Evolutionary conservation across 2,888 invertebrate species (phyloP).

Genomic region (Eristalinus sepulchralis): DNA sequence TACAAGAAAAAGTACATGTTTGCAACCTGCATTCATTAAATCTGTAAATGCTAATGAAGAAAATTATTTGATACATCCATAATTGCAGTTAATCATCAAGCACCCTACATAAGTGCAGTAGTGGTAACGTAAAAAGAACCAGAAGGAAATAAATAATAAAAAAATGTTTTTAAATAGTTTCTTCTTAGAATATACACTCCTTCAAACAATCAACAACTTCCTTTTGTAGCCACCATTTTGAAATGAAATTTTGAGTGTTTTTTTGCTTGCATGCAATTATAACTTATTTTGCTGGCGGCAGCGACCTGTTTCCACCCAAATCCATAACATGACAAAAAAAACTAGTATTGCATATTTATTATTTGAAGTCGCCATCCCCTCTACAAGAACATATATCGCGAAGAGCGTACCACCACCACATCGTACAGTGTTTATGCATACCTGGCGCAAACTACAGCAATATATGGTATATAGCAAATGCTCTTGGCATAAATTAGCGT

Average conservation of each 20-base stretch:
- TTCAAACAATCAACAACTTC: slow-evolving; percentile 60
- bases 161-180: slow-evolving; percentile 56
- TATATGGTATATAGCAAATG: slow-evolving; percentile 44
- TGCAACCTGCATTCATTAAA: slow-evolving; percentile 61
- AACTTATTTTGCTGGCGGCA: slow-evolving; percentile 60
- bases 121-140: slow-evolving; percentile 10
- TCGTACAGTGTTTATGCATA: slow-evolving; percentile 18
- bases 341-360: slow-evolving; percentile 65
- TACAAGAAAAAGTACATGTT: slow-evolving; percentile 39
- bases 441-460: not conserved
- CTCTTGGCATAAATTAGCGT: slow-evolving; percentile 71
- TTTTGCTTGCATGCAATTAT: slow-evolving; percentile 67
- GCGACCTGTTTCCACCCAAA: slow-evolving; percentile 65
- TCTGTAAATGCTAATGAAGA: slow-evolving; percentile 69
- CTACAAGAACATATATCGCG: not conserved
- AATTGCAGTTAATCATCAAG: slow-evolving; percentile 62
- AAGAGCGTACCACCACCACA: not conserved
- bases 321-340: slow-evolving; percentile 57
- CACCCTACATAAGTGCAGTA: slow-evolving; percentile 18
- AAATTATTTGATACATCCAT: slow-evolving; percentile 66
- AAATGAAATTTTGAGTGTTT: slow-evolving; percentile 59
- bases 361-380: slow-evolving; percentile 67
- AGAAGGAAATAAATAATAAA: slow-evolving; percentile 16
- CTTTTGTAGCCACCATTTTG: slow-evolving; percentile 69
- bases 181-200: slow-evolving; percentile 66